Base-by-base conservation (phyloP, 2,113 vertebrate species). In the Pipra filicauda region DNA sequence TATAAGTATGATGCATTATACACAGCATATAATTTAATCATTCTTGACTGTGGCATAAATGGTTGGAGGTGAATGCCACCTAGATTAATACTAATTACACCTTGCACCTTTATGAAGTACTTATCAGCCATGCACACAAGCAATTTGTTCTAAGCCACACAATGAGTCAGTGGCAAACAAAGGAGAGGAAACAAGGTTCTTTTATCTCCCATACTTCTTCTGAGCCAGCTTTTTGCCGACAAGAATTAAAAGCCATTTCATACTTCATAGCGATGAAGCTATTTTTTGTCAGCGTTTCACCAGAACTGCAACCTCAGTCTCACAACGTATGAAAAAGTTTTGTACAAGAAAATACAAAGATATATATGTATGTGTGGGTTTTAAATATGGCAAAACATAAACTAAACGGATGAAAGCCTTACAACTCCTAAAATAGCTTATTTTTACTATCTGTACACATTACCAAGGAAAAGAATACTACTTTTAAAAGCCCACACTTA, bases 131-230 rank as follows among this genome's bases (percentile, higher is more conserved):
- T 5, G 64, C 67, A 93, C 74, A 94, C 62, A 89, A 85, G 74
- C 51, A 85, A 80, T 93, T 96, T 96, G 75, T 78, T 79, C 51
- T 41, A 64, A 80, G 82, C 66, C 75, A 86, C 93, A 79, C 82
- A 90, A 64, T 90, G 92, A 90, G 85, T 91, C 95, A 91, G 82
- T 41, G 65, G 82, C 72, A 94, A 96, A 95, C 83, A 94, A 93
- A 93, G 83, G 79, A 90, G 69, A 41, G 55, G 79, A 90, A 96
- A 88, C 51, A 76, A 64, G 33, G 69, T 86, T 49, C 61, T 73
- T 85, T 93, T 85, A 78, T 93, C 71, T 73, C 59, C 54, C 49
- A 55, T 69, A 44, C 52, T 91, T 39, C 48, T 87, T 65, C 65
- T 83, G 79, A 90, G 48, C 31, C 52, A 86, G 61, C 41, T 76